A percentile compares a stretch with the other conserved stretches of the same genome.
Evolutionary conservation across 2,888 invertebrate genomes (phyloP).

Genomic region (Pocota personata): DNA sequence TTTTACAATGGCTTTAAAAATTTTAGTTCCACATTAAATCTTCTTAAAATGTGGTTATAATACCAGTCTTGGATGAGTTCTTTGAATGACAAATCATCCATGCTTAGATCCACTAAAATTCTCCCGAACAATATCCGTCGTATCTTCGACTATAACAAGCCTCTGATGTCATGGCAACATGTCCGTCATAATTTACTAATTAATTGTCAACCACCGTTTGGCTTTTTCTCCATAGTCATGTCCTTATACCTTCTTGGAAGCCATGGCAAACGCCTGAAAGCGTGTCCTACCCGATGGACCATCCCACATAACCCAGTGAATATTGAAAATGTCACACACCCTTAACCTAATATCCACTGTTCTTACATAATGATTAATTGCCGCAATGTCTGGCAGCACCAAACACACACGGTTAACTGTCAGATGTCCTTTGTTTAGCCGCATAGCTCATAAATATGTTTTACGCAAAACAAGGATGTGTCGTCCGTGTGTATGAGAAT

Average conservation of each 20-base stretch:
- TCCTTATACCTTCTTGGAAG: constrained; percentile 16
- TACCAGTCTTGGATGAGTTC: too few relatives aligned
- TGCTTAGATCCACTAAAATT: too few relatives aligned
- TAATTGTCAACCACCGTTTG: constrained; percentile 43
- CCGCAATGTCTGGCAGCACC: constrained; percentile 27
- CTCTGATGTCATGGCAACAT: constrained; percentile 45
- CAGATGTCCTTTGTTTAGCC: constrained; percentile 49
- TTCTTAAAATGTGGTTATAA: too few relatives aligned
- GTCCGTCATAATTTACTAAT: constrained; percentile 57
- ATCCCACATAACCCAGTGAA: constrained; percentile 2
- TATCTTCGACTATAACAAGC: constrained; percentile 15
- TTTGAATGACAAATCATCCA: too few relatives aligned
- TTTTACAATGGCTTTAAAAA: too few relatives aligned
- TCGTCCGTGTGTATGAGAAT: constrained; percentile 30
- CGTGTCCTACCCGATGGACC: constrained; percentile 12
- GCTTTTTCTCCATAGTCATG: constrained; percentile 28
- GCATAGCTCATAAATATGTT: constrained; percentile 68
- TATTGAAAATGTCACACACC: constrained; percentile 31
- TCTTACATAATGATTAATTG: constrained; percentile 64
- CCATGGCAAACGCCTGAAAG: constrained; percentile 7
- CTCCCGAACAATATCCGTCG: neutral
- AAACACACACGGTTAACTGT: constrained; percentile 11
- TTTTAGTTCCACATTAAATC: too few relatives aligned
- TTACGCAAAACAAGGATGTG: constrained; percentile 55
- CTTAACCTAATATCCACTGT: neutral